A percentile compares a stretch with the other conserved stretches of the same genome.
Conservation (phyloP, 2,113 vertebrate genomes). For the Macquaria ambigua region DNA sequence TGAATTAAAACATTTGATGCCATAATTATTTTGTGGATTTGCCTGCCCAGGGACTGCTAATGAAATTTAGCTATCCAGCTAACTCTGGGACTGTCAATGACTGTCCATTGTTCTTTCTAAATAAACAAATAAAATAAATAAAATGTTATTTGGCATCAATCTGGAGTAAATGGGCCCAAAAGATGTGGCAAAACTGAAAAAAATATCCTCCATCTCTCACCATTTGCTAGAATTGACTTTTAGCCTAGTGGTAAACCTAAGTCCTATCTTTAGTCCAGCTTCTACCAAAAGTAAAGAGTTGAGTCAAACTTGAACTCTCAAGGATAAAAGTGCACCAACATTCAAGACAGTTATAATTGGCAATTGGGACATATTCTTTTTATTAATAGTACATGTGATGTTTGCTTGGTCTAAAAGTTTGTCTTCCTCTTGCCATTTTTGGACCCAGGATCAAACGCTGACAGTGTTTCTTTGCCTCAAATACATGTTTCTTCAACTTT, state of each 20-base stretch:
- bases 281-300: background rate
- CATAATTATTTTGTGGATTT: too few relatives aligned
- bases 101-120: too few relatives aligned
- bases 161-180: background rate
- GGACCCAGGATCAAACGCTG: conserved; percentile 32
- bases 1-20: too few relatives aligned
- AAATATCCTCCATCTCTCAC: background rate
- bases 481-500: conserved; percentile 35
- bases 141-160: background rate
- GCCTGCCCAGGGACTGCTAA: too few relatives aligned
- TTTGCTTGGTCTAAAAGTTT: background rate
- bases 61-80: too few relatives aligned
- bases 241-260: background rate
- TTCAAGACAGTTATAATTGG: background rate
- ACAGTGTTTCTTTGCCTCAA: conserved; percentile 37
- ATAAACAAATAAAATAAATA: too few relatives aligned
- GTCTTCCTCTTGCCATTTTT: background rate
- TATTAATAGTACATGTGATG: background rate
- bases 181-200: background rate
- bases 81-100: too few relatives aligned
- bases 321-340: background rate
- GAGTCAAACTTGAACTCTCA: background rate
- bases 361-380: background rate
- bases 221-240: background rate
- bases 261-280: background rate